Evolutionary conservation across 1,140 invertebrate species (phyloP).

Genomic region (Dermatophagoides farinae): DNA sequence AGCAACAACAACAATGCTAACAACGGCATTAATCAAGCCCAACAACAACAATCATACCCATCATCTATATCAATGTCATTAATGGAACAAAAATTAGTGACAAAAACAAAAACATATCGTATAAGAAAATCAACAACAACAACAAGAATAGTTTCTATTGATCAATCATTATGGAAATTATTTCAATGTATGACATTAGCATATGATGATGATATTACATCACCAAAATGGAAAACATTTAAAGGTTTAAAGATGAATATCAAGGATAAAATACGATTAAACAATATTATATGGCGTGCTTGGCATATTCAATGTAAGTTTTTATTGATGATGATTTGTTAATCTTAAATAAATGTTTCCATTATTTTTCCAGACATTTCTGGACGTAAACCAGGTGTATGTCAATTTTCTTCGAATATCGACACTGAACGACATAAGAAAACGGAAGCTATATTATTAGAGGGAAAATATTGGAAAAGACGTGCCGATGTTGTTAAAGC

Average conservation of each 20-base stretch:
- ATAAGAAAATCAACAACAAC: slow-evolving; percentile 19
- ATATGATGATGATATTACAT: slow-evolving; percentile 92
- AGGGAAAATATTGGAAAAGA: slow-evolving; percentile 98
- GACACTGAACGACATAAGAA: slow-evolving; percentile 85
- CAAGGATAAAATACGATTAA: slow-evolving; percentile 95
- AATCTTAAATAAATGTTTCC: background rate
- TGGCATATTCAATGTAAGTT: slow-evolving; percentile 99
- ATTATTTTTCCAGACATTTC: slow-evolving; percentile 64
- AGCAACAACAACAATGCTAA: slow-evolving; percentile 28
- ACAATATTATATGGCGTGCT: slow-evolving; percentile 99
- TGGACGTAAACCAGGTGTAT: slow-evolving; percentile 66
- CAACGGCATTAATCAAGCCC: no score
- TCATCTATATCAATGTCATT: slow-evolving; percentile 15
- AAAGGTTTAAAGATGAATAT: slow-evolving; percentile 85
- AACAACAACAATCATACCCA: no score
- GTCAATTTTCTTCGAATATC: slow-evolving; percentile 82
- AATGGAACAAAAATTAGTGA: slow-evolving; percentile 1
- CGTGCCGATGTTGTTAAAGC: slow-evolving; percentile 84
- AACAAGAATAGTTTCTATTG: slow-evolving; percentile 47
- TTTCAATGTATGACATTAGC: slow-evolving; percentile 91
- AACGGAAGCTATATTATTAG: slow-evolving; percentile 82
- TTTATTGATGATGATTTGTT: background rate
- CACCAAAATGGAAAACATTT: slow-evolving; percentile 98
- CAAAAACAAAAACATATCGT: slow-evolving; percentile 28
- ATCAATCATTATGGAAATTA: slow-evolving; percentile 76